Conservation (phyloP, 2,797 vertebrate genomes). For the Peromyscus aztecus region DNA sequence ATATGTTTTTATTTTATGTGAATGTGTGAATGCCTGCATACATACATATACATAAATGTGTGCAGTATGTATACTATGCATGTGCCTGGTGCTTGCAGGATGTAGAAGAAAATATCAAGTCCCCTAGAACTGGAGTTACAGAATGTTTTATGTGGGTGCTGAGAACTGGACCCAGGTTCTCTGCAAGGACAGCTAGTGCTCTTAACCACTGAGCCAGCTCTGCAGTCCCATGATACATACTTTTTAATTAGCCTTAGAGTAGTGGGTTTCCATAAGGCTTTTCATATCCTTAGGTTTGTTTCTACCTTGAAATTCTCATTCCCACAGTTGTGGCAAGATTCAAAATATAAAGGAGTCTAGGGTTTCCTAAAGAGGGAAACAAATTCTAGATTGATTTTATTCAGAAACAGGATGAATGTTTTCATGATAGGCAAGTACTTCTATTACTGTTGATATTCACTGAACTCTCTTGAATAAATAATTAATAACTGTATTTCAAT, state of each 20-base stretch:
- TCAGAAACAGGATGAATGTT: not conserved
- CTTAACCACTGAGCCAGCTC: not conserved
- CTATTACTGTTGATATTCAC: not conserved
- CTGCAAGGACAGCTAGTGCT: not conserved
- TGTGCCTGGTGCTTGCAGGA: not conserved
- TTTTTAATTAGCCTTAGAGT: not conserved
- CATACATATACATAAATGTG: not conserved
- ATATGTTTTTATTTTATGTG: not conserved
- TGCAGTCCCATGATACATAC: not conserved
- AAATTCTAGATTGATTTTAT: not conserved
- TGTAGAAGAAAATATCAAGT: not conserved
- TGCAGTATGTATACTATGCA: not conserved
- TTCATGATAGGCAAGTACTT: not conserved
- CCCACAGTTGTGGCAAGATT: not conserved
- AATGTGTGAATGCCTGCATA: not conserved
- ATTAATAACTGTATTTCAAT: not conserved
- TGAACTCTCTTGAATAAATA: not conserved
- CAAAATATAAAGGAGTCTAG: not conserved
- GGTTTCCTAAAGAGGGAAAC: not conserved
- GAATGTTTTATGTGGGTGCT: not conserved
- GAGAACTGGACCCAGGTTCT: not conserved
- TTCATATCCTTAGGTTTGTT: not conserved
- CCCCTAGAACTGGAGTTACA: not conserved
- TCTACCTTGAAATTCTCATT: constrained; percentile 2
- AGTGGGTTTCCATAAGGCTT: not conserved